Conservation (phyloP, 2,113 vertebrate species). For the Plecotus auritus region DNA sequence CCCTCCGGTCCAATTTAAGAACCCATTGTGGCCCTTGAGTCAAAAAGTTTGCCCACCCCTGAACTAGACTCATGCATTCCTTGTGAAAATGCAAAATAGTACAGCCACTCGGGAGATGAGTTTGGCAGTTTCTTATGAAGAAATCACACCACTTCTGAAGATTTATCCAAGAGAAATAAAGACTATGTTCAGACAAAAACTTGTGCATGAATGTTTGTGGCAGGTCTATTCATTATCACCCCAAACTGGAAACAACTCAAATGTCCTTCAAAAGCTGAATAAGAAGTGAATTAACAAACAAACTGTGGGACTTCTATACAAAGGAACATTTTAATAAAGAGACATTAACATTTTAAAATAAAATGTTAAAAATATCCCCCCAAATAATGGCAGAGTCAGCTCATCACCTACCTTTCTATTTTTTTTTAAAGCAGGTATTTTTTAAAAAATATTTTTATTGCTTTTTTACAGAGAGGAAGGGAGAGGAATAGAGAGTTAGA, state of each 20-base stretch:
- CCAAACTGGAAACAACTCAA: background rate
- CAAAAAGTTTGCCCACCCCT: too few relatives aligned
- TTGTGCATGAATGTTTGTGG: background rate
- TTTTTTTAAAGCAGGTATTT: too few relatives aligned
- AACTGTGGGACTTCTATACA: background rate
- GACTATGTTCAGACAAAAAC: background rate
- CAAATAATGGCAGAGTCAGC: too few relatives aligned
- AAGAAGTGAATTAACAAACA: background rate
- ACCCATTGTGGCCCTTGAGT: too few relatives aligned
- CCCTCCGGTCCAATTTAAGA: too few relatives aligned
- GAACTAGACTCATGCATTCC: background rate
- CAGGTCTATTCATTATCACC: background rate
- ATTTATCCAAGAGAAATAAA: background rate
- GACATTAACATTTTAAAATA: background rate
- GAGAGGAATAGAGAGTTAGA: too few relatives aligned
- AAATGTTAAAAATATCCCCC: background rate
- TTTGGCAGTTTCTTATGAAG: background rate
- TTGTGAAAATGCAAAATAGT: background rate
- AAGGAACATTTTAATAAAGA: background rate
- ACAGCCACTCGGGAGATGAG: background rate
- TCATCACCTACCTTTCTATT: background rate
- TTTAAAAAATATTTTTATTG: too few relatives aligned
- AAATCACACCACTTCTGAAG: background rate
- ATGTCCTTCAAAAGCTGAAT: background rate
- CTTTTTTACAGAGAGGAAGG: too few relatives aligned